These are phyloP conservation scores for Ostrea edulis DNA, from an alignment of 1,140 invertebrate species.

Conservation along the genomic window DNA sequence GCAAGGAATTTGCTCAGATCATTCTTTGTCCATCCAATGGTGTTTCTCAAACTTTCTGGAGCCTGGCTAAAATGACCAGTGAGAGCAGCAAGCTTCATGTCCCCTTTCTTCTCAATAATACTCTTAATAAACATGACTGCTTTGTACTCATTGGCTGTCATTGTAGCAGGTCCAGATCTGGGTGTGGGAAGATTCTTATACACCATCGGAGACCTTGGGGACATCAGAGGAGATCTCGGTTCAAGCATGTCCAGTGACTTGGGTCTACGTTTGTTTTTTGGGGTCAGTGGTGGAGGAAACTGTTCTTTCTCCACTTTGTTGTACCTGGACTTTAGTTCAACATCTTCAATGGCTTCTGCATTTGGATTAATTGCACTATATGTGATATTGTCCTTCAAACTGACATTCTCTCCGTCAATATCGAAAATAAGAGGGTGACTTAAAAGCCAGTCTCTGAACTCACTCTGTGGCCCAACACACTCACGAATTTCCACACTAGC, in stretches of 20 bases:
- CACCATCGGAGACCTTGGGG: slow-evolving; percentile 54
- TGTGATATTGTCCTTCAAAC: slow-evolving; percentile 76
- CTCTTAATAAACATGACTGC: slow-evolving; percentile 79
- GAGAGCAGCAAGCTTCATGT: slow-evolving; percentile 75
- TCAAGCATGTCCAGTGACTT: slow-evolving; percentile 71
- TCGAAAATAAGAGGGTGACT: slow-evolving; percentile 79
- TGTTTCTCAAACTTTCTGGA: slow-evolving; percentile 77
- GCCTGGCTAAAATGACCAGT: slow-evolving; percentile 77
- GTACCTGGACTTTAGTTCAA: slow-evolving; percentile 56
- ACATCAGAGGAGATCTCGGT: slow-evolving; percentile 48
- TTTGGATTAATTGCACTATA: slow-evolving; percentile 74
- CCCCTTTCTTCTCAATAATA: slow-evolving; percentile 78
- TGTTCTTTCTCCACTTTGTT: slow-evolving; percentile 52
- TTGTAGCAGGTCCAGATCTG: slow-evolving; percentile 75
- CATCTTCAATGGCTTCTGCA: slow-evolving; percentile 68
- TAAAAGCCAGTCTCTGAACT: slow-evolving; percentile 78
- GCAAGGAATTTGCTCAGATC: slow-evolving; percentile 78
- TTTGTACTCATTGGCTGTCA: slow-evolving; percentile 80
- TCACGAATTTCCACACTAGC: slow-evolving; percentile 77
- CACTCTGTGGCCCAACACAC: slow-evolving; percentile 79
- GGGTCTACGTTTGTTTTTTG: slow-evolving; percentile 72
- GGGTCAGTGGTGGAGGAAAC: slow-evolving; percentile 58
- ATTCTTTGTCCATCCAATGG: slow-evolving; percentile 77
- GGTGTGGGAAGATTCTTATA: slow-evolving; percentile 58
- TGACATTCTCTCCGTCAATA: slow-evolving; percentile 77